Percentiles rank a stretch among this genome's conserved stretches.
These are phyloP conservation scores for Apis laboriosa DNA, from an alignment of 1,140 invertebrate genomes.

Conservation along the genomic window DNA sequence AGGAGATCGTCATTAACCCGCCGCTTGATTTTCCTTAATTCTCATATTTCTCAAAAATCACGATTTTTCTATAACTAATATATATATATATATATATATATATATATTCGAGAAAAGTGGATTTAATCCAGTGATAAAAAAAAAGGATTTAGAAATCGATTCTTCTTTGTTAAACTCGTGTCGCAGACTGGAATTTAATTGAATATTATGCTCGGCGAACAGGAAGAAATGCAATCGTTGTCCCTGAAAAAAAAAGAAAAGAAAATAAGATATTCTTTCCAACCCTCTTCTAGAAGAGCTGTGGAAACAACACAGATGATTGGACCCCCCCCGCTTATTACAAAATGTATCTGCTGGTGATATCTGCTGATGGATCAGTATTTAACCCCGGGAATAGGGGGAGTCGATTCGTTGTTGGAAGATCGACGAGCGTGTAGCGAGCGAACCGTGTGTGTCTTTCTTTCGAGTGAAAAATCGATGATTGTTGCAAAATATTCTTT, in stretches of 20 bases:
- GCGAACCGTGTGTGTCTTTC: slow-evolving; percentile 34
- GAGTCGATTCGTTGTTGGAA: slow-evolving; percentile 46
- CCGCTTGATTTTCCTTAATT: not conserved
- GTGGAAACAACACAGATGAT: slow-evolving; percentile 35
- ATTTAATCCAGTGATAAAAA: too few species aligned
- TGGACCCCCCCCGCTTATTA: slow-evolving; percentile 29
- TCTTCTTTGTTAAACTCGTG: not conserved
- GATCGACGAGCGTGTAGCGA: slow-evolving; percentile 47
- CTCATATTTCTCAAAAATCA: too few species aligned
- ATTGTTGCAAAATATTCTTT: slow-evolving; percentile 28
- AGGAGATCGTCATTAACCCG: slow-evolving; percentile 63
- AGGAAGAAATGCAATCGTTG: slow-evolving; percentile 2
- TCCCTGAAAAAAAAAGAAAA: not conserved
- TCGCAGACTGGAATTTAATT: not conserved
- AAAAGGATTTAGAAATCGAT: too few species aligned
- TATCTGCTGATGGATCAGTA: slow-evolving; percentile 72
- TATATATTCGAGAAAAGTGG: too few species aligned
- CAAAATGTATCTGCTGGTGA: slow-evolving; percentile 69
- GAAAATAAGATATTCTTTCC: not conserved
- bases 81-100: too few species aligned
- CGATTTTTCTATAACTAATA: too few species aligned
- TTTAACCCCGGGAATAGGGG: slow-evolving; percentile 47
- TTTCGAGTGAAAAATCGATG: slow-evolving; percentile 38
- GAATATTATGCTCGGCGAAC: slow-evolving; percentile 16
- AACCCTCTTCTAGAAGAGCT: not conserved